phyloP scores from a whole-genome alignment of 2,888 invertebrate genomes.

The Drosophila pullipes region DNA sequence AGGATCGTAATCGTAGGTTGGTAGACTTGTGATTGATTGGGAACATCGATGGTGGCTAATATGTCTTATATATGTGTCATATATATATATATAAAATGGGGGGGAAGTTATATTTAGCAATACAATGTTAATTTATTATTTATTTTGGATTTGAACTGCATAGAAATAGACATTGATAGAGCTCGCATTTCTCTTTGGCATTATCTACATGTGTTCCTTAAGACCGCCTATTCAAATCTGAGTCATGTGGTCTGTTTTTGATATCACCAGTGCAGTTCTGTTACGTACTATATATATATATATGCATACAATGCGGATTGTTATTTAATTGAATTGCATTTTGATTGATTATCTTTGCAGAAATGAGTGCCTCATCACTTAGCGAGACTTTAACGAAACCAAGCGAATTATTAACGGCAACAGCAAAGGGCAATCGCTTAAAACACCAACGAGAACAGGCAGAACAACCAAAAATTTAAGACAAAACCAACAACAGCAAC shows the following conservation, averaged over 20 bases:
- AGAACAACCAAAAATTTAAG: background rate
- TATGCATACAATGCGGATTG: background rate
- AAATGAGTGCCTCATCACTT: conserved; percentile 70
- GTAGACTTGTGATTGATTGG: background rate
- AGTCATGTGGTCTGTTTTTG: background rate
- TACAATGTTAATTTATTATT: background rate
- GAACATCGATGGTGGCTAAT: background rate
- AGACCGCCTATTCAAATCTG: background rate
- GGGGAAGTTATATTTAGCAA: background rate
- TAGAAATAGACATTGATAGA: background rate
- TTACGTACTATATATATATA: background rate
- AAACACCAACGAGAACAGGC: background rate
- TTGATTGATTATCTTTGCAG: conserved; percentile 40
- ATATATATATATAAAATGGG: background rate
- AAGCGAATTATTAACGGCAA: conserved; percentile 7
- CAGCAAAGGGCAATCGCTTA: conserved; percentile 4
- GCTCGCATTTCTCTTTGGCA: background rate
- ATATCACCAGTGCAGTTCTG: background rate
- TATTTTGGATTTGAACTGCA: background rate
- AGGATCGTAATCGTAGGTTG: background rate
- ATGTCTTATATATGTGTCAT: background rate
- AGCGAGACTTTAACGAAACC: conserved; percentile 51
- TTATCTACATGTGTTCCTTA: background rate
- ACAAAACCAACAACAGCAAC: background rate
- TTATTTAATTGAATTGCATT: conserved; percentile 23